A percentile compares a stretch with the other conserved stretches of the same genome.
Conservation (phyloP, 2,113 vertebrate species). For the Mus pahari region DNA sequence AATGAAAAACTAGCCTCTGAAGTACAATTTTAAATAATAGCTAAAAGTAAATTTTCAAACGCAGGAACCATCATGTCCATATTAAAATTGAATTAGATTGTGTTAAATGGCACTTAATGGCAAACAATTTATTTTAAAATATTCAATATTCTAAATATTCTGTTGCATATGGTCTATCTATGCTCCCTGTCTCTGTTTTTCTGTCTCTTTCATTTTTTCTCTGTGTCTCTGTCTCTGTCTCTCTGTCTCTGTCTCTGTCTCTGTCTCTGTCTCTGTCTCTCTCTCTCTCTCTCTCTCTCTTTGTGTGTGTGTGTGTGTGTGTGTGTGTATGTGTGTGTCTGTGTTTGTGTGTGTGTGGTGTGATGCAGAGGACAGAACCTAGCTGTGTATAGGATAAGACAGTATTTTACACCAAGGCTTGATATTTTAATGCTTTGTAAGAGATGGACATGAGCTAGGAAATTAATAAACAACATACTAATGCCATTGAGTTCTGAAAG, state of each 20-base stretch:
- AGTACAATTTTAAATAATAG: constrained; percentile 47
- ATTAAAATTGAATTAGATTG: constrained; percentile 35
- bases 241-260: no score
- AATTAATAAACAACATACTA: background rate
- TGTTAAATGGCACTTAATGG: background rate
- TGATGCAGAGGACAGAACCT: background rate
- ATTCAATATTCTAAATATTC: background rate
- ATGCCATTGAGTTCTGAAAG: background rate
- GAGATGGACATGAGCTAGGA: background rate
- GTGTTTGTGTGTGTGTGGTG: background rate
- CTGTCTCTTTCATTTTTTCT: background rate
- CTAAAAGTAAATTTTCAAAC: constrained; percentile 56
- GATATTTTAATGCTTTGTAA: background rate
- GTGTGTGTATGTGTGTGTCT: background rate
- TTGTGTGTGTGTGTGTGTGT: background rate
- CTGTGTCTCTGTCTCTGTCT: background rate
- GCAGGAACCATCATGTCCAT: background rate
- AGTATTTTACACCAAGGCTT: background rate
- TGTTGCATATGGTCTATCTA: background rate
- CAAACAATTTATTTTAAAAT: constrained; percentile 42
- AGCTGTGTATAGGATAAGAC: background rate
- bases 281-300: background rate
- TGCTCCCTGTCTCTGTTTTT: background rate
- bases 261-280: background rate
- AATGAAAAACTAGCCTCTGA: constrained; percentile 41